Base-by-base conservation (phyloP, 2,797 vertebrate genomes). In the Anguilla obscura region DNA sequence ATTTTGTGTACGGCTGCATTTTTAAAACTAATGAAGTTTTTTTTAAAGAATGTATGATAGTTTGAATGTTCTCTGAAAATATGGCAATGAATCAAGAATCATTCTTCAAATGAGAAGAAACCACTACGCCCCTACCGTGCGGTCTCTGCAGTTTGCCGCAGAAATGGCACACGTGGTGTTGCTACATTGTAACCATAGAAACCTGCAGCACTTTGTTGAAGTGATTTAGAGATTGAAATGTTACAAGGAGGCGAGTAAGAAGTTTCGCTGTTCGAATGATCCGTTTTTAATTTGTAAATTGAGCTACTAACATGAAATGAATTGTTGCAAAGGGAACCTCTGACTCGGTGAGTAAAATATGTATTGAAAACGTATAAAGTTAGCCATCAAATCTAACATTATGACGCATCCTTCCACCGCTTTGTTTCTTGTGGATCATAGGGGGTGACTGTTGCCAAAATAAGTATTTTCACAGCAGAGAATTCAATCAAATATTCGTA, bases 101-200 rank as follows among this genome's bases (percentile, higher is more conserved):
- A 18, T 5, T 5, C 16, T 79, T 79, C 74, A 79, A 21, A 79
- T 21, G 74, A 36, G 33, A 40, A 40, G 33, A 36, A 6, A 5
- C 71, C 5, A 36, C 33, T 12, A 12, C 71, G 71, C 71, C 27
- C 54, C 30, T 80, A 16, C 52, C 74, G 58, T 40, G 36, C 45
- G 14, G 79, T n/a, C 2, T 10, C 76, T 66, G 58, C 14, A 69
- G 60, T 84, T 83, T 80, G 36, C 40, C 18, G 16, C 82, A 52
- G 0, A 30, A 12, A 12, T 48, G 36, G n/a, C 82, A 82, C 89
- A 89, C 83, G 88, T 90, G 91, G 66, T 89, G 74, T 74, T 90
- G 91, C 91, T 89, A 88, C 86, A 79, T 85, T 60, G 91, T 93
- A 84, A 86, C 92, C 91, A 91, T 92, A 85, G 91, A 86, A 93